These are phyloP conservation scores for Cotesia congregata DNA, from an alignment of 2,888 invertebrate species.

Conservation along the genomic window DNA sequence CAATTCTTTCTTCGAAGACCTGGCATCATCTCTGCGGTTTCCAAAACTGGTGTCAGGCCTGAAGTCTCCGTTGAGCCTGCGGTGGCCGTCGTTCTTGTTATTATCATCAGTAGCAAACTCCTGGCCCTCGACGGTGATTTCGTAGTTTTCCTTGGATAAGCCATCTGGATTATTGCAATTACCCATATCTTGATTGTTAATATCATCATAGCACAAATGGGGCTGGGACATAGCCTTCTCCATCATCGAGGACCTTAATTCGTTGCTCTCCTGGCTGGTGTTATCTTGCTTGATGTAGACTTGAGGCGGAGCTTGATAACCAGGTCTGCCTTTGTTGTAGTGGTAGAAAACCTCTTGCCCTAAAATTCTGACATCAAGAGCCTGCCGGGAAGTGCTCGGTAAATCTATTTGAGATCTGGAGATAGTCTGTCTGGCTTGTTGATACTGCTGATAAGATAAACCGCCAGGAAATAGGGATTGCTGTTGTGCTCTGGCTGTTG, in stretches of 20 bases:
- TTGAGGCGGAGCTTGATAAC: constrained; percentile 59
- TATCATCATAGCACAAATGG: constrained; percentile 74
- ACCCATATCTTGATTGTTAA: constrained; percentile 53
- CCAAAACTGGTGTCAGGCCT: constrained; percentile 66
- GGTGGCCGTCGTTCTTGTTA: constrained; percentile 58
- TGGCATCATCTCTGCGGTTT: constrained; percentile 58
- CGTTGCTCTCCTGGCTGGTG: constrained; percentile 57
- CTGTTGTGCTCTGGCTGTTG: constrained; percentile 44
- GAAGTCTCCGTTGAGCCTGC: constrained; percentile 57
- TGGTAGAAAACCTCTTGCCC: constrained; percentile 66
- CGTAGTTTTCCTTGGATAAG: constrained; percentile 60
- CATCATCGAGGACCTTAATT: constrained; percentile 60
- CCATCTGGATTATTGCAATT: constrained; percentile 49
- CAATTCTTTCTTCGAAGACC: constrained; percentile 59
- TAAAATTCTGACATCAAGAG: constrained; percentile 58
- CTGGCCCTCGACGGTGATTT: constrained; percentile 63
- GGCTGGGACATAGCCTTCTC: constrained; percentile 77
- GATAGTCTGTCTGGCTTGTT: constrained; percentile 62
- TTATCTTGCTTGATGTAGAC: constrained; percentile 63
- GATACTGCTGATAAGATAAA: constrained; percentile 63
- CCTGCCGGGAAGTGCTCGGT: constrained; percentile 64
- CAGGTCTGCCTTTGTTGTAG: constrained; percentile 59
- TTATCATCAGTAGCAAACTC: constrained; percentile 50
- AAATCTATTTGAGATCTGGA: constrained; percentile 66
- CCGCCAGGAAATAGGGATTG: constrained; percentile 57